phyloP scores from a whole-genome alignment of 2,113 vertebrate species.

The Muntiacus muntjak region DNA sequence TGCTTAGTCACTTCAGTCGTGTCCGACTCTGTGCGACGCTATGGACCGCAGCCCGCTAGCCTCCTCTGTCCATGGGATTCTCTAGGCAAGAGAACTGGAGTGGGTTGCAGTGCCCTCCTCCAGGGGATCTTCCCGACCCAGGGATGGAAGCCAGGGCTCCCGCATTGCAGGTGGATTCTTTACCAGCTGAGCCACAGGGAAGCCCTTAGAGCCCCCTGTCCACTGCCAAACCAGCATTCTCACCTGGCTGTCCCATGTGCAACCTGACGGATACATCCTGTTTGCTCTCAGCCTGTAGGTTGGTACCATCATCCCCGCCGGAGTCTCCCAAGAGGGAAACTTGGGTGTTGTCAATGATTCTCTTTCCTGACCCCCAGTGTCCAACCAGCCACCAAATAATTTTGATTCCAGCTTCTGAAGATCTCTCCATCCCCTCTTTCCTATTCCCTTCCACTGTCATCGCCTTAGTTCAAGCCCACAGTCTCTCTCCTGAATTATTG shows the following conservation, averaged over 20 bases:
- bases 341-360: background rate
- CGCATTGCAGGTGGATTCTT: background rate
- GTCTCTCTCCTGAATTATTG: background rate
- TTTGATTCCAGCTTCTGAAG: background rate
- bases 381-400: background rate
- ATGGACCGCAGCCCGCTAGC: background rate
- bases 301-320: background rate
- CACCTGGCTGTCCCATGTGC: background rate
- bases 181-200: background rate
- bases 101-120: background rate
- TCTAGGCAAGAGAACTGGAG: background rate
- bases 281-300: background rate
- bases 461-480: background rate
- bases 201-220: background rate
- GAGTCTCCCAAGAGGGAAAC: background rate
- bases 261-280: background rate
- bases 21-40: background rate
- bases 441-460: background rate
- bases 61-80: background rate
- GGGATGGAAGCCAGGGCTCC: accelerated
- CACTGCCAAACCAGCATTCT: background rate
- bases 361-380: background rate
- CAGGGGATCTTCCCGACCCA: background rate
- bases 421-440: background rate
- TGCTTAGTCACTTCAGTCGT: background rate